Evolutionary conservation across 23 tunicate species (phyloP), one percentile per base, ranked within the genome.

Genomic region (Ascidia mentula): DNA sequence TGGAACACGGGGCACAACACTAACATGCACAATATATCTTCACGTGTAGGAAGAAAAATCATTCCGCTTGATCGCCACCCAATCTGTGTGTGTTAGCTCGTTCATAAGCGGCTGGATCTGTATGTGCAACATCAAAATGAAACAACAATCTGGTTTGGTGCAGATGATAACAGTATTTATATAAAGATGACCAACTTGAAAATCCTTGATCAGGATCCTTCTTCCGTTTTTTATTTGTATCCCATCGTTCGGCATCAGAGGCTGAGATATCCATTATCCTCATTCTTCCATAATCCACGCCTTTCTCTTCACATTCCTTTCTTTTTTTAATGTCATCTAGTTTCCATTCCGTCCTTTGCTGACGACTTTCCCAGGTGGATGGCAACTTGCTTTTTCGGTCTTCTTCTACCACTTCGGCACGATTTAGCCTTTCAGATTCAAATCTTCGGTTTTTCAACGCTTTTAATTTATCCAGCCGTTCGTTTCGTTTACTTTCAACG

Each of bases 391-490:
- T 89, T 69, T 38, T 79, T 39, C 97, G 65, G 60, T 92, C 97
- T 73, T 92, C 97, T 61, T 92, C 97, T 33, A 92, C 97, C 8
- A 92, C 92, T 78, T 92, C 97, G 15, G 83, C 83, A 17, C 92
- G 79, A 79, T 92, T 92, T 32, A 87, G 73, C 75, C 84, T 80
- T 38, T 78, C 74, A 7, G 89, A 76, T 59, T 92, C 97, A 26
- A 72, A 70, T 65, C 97, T 84, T 7, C 82, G 74, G 38, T 53
- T 34, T 74, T 85, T 80, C 73, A 92, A 53, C 31, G 79, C 78
- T 74, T 77, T 65, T 0, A 92, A 76, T 36, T 74, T 85, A 35
- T 79, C 84, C 45, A 80, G 32, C 7, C 86, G 76, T 18, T 77
- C 24, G 30, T 46, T 37, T 31, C 36, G 18, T 36, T 71, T 35